Evolutionary conservation across 2,888 invertebrate species (phyloP).

Genomic region (Lasioglossum vierecki): DNA sequence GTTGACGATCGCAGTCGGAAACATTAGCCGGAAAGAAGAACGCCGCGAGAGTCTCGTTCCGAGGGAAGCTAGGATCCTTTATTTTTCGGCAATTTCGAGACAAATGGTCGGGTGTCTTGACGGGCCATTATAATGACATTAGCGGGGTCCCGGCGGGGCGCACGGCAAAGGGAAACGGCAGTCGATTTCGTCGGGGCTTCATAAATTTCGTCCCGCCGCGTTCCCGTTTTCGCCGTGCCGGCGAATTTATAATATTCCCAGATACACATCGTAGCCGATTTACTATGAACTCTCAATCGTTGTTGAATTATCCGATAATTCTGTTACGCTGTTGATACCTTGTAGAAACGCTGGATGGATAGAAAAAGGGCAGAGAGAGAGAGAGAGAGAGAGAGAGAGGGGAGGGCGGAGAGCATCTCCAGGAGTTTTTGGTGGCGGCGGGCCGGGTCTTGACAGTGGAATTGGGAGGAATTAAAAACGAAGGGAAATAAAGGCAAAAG

Average conservation of each 20-base stretch:
- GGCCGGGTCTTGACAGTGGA: constrained; percentile 71
- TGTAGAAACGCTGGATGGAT: constrained; percentile 9
- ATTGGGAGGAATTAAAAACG: constrained; percentile 78
- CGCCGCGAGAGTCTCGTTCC: constrained; percentile 38
- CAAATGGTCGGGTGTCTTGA: constrained; percentile 68
- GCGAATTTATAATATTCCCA: neutral
- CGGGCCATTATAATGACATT: constrained; percentile 77
- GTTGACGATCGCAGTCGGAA: constrained; percentile 14
- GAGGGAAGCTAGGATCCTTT: constrained; percentile 61
- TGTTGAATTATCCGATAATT: neutral
- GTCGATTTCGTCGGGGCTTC: constrained; percentile 43
- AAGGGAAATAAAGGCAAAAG: constrained; percentile 78
- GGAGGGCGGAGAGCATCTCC: constrained; percentile 43
- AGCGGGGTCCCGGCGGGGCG: constrained; percentile 64
- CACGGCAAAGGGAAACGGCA: constrained; percentile 30
- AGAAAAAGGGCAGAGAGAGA: constrained; percentile 4
- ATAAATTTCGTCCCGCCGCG: constrained; percentile 19
- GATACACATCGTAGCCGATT: neutral
- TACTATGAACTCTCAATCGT: constrained; percentile 30
- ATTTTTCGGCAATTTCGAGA: constrained; percentile 74
- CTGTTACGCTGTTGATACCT: neutral
- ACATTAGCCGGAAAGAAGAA: constrained; percentile 27
- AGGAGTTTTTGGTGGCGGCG: constrained; percentile 68
- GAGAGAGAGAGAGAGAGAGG: no score
- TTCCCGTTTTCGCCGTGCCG: constrained; percentile 14